These are phyloP conservation scores for Drosophila helvetica DNA, from an alignment of 2,888 invertebrate genomes.

Conservation along the genomic window DNA sequence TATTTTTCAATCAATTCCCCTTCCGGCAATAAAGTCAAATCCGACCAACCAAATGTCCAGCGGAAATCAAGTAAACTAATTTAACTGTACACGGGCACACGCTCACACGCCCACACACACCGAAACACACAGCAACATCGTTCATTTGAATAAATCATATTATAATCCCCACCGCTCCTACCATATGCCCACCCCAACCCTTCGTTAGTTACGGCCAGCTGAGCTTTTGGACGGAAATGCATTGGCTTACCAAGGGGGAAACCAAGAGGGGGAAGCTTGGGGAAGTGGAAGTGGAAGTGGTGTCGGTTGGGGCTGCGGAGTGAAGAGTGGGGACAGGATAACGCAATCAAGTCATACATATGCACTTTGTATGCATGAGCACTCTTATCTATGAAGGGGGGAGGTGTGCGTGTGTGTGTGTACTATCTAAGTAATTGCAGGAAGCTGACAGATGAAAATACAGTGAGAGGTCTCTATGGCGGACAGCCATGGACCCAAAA, in stretches of 20 bases:
- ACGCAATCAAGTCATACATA: conserved; percentile 47
- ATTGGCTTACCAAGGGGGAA: conserved; percentile 44
- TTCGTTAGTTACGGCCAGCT: conserved; percentile 24
- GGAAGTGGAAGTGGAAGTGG: conserved; percentile 4
- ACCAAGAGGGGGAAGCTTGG: neutral
- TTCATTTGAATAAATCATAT: conserved; percentile 50
- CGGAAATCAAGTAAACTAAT: conserved; percentile 59
- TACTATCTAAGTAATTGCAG: conserved; percentile 26
- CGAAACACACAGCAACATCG: neutral
- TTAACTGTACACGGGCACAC: conserved; percentile 22
- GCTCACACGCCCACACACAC: neutral
- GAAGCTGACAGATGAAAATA: conserved; percentile 9
- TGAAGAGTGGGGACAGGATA: conserved; percentile 9
- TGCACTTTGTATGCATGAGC: conserved; percentile 41
- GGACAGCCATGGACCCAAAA: neutral
- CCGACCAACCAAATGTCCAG: conserved; percentile 25
- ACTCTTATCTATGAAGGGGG: conserved; percentile 8
- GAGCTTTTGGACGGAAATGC: conserved; percentile 55
- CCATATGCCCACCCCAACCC: neutral
- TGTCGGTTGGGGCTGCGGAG: neutral
- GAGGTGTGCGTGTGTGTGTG: conserved; percentile 7
- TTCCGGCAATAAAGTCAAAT: conserved; percentile 21
- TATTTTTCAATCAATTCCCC: conserved; percentile 2
- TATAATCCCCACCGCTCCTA: conserved; percentile 7
- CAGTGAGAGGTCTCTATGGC: neutral